Evolutionary conservation across 2,888 invertebrate species (phyloP), one percentile per base, ranked within the genome.

Genomic region (Ophion slaviceki): DNA sequence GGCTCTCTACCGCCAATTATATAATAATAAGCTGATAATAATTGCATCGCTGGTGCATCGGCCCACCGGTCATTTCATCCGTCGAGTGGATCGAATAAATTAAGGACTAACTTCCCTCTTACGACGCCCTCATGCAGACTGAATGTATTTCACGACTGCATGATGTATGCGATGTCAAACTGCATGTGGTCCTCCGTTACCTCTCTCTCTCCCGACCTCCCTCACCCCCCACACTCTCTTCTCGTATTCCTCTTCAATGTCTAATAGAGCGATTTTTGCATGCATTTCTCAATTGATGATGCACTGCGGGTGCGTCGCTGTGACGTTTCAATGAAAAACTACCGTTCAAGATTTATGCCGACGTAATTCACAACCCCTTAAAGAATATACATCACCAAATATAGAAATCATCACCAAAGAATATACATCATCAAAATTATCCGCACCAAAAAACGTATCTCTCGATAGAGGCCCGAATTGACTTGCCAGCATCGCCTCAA

Each of bases 1-100:
- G 90, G 84, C 86, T 88, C 89, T 90, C 90, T 92, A 92, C 88
- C 89, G 90, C 90, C 92, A 93, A 93, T 93, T 93, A 93, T 93
- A 92, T 92, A 93, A 93, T 93, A 93, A 93, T 93, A 93, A 93
- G 93, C 92, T 92, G 91, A 92, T 93, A 93, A 93, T 93, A 93
- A 93, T 93, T 93, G 93, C 93, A 93, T 92, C 91, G 91, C 90
- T 89, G 90, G 89, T 93, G 91, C 91, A 93, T 91, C 90, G 86
- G 89, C 82, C 90, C 90, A 91, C 89, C 91, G 90, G 88, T 88
- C 89, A 82, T 85, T 76, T 83, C 86, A 78, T 86, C 24, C 82
- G 83, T 86, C 85, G 87, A 88, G 85, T 85, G 88, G 87, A 83
- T 78, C 83, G 86, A 88, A 89, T 89, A 89, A 89, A 90, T 90